A percentile compares a stretch with the other conserved stretches of the same genome.
phyloP scores from a whole-genome alignment of 2,888 invertebrate species.

The Arrhopalites spinosus region DNA sequence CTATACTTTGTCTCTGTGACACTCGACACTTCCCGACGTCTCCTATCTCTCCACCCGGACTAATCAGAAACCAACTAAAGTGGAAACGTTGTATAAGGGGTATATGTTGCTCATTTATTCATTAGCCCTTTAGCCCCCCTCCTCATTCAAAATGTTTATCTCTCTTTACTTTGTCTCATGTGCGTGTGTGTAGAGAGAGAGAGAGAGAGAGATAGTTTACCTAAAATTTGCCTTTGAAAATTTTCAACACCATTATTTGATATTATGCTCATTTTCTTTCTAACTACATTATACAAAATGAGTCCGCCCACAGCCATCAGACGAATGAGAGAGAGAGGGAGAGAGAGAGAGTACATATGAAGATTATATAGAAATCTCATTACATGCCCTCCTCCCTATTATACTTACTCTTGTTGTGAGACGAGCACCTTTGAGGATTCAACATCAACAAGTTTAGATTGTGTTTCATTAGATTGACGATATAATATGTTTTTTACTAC shows the following conservation, averaged over 20 bases:
- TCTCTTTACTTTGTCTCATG: neutral
- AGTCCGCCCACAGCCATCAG: neutral
- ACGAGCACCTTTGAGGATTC: neutral
- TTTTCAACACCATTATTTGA: slow-evolving; percentile 12
- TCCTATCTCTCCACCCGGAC: slow-evolving; percentile 34
- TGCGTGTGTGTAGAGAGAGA: too few species aligned
- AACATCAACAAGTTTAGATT: too few species aligned
- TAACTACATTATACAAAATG: neutral
- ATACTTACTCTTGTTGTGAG: neutral
- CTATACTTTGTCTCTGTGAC: slow-evolving; percentile 32
- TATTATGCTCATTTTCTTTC: neutral
- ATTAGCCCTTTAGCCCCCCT: slow-evolving; percentile 22
- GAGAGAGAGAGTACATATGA: too few species aligned
- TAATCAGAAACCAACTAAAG: slow-evolving; percentile 39
- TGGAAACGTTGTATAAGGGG: slow-evolving; percentile 38
- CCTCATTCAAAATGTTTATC: slow-evolving; percentile 14
- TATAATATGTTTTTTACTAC: neutral
- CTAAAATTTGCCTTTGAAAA: slow-evolving; percentile 9
- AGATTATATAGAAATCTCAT: neutral
- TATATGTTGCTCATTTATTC: slow-evolving; percentile 32
- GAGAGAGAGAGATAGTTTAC: too few species aligned
- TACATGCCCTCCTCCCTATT: neutral
- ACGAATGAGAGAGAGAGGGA: neutral
- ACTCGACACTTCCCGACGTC: slow-evolving; percentile 42
- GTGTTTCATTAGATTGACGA: neutral